Evolutionary conservation across 2,797 vertebrate species (phyloP), one percentile per base, ranked within the genome.

Genomic region (Myotis myotis): DNA sequence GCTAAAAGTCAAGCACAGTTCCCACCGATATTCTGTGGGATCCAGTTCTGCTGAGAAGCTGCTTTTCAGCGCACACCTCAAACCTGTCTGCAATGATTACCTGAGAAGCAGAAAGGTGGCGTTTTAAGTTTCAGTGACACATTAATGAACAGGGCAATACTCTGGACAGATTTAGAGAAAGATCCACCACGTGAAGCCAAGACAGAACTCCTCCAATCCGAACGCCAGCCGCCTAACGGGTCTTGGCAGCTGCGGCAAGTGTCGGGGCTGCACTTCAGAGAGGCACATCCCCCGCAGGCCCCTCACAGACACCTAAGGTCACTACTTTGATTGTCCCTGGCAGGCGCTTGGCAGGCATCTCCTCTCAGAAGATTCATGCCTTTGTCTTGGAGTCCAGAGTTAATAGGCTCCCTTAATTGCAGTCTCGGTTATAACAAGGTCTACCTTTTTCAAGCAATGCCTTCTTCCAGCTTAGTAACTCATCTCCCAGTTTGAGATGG

Each of bases 101-200:
- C 64, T 41, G 9, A 71, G 68, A 76, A 55, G 62, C 68, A 81
- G 75, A 75, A 91, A 94, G 49, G 78, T 68, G 86, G 71, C 33
- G 36, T 74, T 95, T 91, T 87, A 97, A 93, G 93, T 94, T 70
- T 93, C 85, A 95, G 89, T 89, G 86, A 96, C 23, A 94, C 17
- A 15, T 89, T 72, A 94, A 96, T 20, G 79, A 89, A 95, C 19
- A 87, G 86, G 80, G 33, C 64, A 68, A 25, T 30, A 1, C 38
- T 80, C 94, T 53, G 88, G 95, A 89, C 72, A 91, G 86, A 41
- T 19, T 70, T 47, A 36, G 60, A 87, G 92, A 30, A 75, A 75
- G 30, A 86, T 7, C 53, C 75, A 36, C 62, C 71, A 12, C 20
- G 49, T 44, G 64, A 82, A 57, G 53, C 41, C 3, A 41, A 78